Percentiles rank a stretch among this genome's conserved stretches.
Evolutionary conservation across 2,113 vertebrate species (phyloP).

Genomic region (Halcyon malimbica): DNA sequence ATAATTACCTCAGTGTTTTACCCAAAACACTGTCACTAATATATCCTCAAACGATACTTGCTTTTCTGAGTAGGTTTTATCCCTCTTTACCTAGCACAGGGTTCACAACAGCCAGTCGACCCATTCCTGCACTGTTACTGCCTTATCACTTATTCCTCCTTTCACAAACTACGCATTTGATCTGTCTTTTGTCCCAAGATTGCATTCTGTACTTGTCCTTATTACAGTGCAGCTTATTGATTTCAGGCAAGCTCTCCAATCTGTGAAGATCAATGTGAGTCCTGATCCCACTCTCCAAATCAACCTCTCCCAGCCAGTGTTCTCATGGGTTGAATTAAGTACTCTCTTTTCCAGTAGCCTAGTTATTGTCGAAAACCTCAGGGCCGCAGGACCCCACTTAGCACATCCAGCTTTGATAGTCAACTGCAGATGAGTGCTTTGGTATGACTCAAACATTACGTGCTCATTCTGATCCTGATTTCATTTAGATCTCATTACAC

Average conservation of each 20-base stretch:
- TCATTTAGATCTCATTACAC: background rate
- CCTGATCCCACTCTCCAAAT: background rate
- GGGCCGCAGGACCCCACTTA: background rate
- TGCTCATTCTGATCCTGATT: background rate
- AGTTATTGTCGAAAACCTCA: background rate
- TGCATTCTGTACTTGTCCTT: slow-evolving; percentile 14
- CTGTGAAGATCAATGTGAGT: slow-evolving; percentile 52
- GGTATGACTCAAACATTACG: background rate
- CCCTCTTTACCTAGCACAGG: background rate
- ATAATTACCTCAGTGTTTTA: slow-evolving; percentile 44
- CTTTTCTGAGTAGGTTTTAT: background rate
- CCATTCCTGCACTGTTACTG: background rate
- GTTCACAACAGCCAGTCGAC: background rate
- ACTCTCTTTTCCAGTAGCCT: background rate
- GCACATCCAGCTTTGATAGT: background rate
- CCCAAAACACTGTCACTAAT: background rate
- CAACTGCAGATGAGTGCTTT: background rate
- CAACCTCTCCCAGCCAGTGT: background rate
- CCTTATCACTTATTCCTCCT: background rate
- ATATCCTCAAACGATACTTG: background rate
- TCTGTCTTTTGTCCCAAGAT: background rate
- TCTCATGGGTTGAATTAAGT: background rate
- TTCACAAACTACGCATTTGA: background rate
- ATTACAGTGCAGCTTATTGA: slow-evolving; percentile 38
- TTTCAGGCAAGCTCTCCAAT: slow-evolving; percentile 53